These are phyloP conservation scores for Andrena haemorrhoa DNA, from an alignment of 2,888 invertebrate species.

Conservation along the genomic window DNA sequence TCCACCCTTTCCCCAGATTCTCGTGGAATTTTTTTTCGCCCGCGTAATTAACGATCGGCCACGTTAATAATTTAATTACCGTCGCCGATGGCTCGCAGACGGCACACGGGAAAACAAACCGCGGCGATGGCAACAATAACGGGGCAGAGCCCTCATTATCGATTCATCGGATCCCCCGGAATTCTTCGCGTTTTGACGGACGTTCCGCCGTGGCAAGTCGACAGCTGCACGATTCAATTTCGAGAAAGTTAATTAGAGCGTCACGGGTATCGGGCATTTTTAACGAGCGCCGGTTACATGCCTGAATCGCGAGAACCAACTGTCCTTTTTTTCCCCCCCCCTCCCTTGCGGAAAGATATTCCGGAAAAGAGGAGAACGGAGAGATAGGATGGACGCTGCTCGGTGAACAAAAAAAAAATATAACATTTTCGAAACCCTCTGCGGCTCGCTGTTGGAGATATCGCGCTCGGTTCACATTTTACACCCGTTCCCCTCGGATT, in stretches of 20 bases:
- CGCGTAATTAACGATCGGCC: conserved; percentile 19
- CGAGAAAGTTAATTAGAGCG: conserved; percentile 22
- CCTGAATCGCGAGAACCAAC: conserved; percentile 2
- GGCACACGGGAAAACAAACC: conserved; percentile 10
- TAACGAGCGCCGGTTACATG: conserved; percentile 26
- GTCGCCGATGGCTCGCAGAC: conserved; percentile 4
- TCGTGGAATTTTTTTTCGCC: background rate
- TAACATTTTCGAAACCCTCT: background rate
- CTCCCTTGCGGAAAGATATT: background rate
- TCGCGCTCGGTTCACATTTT: conserved; percentile 6
- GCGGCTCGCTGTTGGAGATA: background rate
- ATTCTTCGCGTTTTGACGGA: conserved; percentile 21
- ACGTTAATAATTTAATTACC: conserved; percentile 30
- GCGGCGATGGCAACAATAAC: conserved; percentile 20
- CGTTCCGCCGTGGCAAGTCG: conserved; percentile 13
- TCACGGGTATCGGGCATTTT: conserved; percentile 21
- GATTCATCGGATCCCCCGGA: conserved; percentile 24
- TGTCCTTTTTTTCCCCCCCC: background rate
- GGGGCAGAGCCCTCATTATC: conserved; percentile 24
- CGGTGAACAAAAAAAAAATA: background rate
- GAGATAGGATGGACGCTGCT: background rate
- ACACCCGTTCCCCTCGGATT: too few relatives aligned
- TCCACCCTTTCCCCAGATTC: background rate
- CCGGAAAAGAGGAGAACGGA: background rate
- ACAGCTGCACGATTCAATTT: conserved; percentile 13